Percentiles rank a stretch among this genome's conserved stretches.
phyloP scores from a whole-genome alignment of 2,888 invertebrate species.

The Operophtera brumata region DNA sequence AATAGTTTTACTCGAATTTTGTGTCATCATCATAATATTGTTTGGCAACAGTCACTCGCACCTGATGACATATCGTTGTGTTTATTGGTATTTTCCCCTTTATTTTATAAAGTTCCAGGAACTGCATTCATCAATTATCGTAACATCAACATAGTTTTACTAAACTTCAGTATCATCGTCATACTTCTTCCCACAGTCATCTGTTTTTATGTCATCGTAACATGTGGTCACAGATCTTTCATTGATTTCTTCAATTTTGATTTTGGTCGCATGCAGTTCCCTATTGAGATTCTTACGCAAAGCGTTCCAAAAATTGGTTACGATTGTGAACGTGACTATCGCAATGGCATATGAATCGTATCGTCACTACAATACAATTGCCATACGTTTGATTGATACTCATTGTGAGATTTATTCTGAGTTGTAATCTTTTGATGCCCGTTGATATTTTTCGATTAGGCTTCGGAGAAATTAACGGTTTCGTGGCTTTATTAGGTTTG shows the following conservation, averaged over 20 bases:
- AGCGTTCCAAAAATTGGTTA: slow-evolving; percentile 20
- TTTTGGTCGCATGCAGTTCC: slow-evolving; percentile 15
- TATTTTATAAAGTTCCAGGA: no score
- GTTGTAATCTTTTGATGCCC: slow-evolving; percentile 27
- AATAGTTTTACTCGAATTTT: no score
- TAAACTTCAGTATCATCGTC: not conserved
- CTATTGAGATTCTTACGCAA: slow-evolving; percentile 28
- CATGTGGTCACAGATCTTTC: slow-evolving; percentile 6
- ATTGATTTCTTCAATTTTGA: slow-evolving; percentile 1
- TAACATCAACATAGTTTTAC: not conserved
- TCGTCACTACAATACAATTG: slow-evolving; percentile 32
- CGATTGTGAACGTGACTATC: slow-evolving; percentile 32
- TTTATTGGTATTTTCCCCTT: no score
- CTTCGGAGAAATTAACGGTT: slow-evolving; percentile 27
- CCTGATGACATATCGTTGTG: no score
- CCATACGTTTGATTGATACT: slow-evolving; percentile 33
- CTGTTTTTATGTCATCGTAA: slow-evolving; percentile 13
- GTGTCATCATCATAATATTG: no score
- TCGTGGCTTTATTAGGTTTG: not conserved
- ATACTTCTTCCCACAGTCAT: slow-evolving; percentile 10
- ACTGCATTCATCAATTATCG: no score
- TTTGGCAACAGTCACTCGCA: no score
- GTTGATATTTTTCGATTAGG: slow-evolving; percentile 23
- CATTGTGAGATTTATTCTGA: slow-evolving; percentile 29
- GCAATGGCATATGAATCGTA: slow-evolving; percentile 30